phyloP scores from a whole-genome alignment of 2,888 invertebrate species.

The Drosophila rubida region DNA sequence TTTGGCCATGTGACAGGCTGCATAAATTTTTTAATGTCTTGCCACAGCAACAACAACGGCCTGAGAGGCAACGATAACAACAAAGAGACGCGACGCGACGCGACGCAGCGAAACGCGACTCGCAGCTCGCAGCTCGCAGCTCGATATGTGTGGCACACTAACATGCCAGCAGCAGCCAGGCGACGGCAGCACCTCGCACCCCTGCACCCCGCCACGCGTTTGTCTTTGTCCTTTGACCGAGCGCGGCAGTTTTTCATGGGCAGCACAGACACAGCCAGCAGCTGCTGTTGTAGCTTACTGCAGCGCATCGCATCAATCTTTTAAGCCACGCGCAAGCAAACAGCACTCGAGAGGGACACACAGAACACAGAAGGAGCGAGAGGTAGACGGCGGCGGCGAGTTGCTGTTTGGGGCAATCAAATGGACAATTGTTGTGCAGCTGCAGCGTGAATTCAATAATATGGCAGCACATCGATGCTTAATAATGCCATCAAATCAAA shows the following conservation, averaged over 20 bases:
- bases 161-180: constrained; percentile 29
- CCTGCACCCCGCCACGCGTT: constrained; percentile 15
- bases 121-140: too few relatives aligned
- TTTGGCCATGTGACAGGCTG: constrained; percentile 33
- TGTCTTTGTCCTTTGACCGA: constrained; percentile 40
- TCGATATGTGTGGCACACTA: constrained; percentile 62
- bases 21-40: constrained; percentile 67
- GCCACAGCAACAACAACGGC: constrained; percentile 15
- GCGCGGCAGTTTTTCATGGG: constrained; percentile 50
- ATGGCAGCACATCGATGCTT: constrained; percentile 65
- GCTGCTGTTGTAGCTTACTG: constrained; percentile 39
- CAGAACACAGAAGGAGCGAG: neutral
- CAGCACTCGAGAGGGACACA: neutral
- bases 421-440: constrained; percentile 20
- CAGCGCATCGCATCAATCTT: constrained; percentile 53
- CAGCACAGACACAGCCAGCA: constrained; percentile 11
- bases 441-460: constrained; percentile 29
- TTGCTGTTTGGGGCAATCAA: constrained; percentile 28
- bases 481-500: constrained; percentile 60
- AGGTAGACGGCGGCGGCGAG: neutral
- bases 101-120: constrained; percentile 6
- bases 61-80: constrained; percentile 20
- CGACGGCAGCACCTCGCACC: neutral
- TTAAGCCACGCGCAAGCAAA: constrained; percentile 12
- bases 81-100: neutral